phyloP scores from a whole-genome alignment of 2,888 invertebrate species.

The Crocallis elinguaria region DNA sequence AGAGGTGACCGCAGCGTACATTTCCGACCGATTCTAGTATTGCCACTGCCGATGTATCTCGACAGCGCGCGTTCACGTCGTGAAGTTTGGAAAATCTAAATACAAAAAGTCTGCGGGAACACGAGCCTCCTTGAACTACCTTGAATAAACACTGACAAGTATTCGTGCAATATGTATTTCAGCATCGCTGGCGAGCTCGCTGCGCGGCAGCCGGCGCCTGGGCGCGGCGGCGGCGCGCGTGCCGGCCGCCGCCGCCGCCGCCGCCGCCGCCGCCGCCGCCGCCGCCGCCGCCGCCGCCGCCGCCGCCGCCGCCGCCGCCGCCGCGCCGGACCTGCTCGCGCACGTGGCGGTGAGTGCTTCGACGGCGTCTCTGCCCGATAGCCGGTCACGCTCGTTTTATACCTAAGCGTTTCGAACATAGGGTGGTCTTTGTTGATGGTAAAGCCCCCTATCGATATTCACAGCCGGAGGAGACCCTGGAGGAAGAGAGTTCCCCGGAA shows the following conservation, averaged over 20 bases:
- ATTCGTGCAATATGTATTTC: too few species aligned
- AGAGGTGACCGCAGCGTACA: conserved; percentile 9
- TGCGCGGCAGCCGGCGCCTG: conserved; percentile 57
- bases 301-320: conserved; percentile 42
- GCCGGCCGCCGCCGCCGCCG: conserved; percentile 48
- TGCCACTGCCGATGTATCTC: too few species aligned
- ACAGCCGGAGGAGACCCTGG: conserved; percentile 34
- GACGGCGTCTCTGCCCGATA: too few species aligned
- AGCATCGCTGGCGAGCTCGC: conserved; percentile 48
- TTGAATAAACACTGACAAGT: too few species aligned
- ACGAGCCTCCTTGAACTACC: too few species aligned
- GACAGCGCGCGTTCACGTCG: too few species aligned
- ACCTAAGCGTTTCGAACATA: too few species aligned
- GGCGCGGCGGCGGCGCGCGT: conserved; percentile 42
- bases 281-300: conserved; percentile 44
- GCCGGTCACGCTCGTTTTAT: too few species aligned
- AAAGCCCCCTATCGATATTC: background rate
- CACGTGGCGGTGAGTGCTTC: conserved; percentile 11
- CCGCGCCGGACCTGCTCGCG: conserved; percentile 41
- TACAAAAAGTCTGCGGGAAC: too few species aligned
- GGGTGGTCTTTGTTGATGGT: too few species aligned
- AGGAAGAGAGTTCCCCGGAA: conserved; percentile 37
- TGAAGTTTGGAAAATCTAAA: too few species aligned
- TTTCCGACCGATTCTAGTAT: too few species aligned
- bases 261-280: conserved; percentile 47